phyloP scores from a whole-genome alignment of 2,888 invertebrate species.

The Phorcus lineatus region DNA sequence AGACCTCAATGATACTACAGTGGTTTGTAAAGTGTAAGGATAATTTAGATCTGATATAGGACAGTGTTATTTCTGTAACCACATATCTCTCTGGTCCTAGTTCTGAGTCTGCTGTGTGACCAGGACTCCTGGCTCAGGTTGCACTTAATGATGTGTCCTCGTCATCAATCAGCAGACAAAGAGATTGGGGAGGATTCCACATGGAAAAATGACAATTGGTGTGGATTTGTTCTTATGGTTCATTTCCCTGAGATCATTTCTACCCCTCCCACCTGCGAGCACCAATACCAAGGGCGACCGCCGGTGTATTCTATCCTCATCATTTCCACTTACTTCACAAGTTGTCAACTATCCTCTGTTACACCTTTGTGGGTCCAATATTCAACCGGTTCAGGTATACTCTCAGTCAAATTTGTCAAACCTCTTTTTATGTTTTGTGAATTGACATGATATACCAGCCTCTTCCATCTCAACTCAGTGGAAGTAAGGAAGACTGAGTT shows the following conservation, averaged over 20 bases:
- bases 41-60: not conserved
- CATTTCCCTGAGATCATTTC: not conserved
- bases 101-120: not conserved
- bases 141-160: constrained; percentile 3
- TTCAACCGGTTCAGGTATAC: no score
- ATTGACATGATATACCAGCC: no score
- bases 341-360: not conserved
- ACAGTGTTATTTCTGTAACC: not conserved
- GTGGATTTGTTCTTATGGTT: not conserved
- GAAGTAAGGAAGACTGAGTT: no score
- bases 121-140: not conserved
- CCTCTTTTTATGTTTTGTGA: no score
- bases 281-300: not conserved
- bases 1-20: not conserved
- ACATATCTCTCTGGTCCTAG: not conserved
- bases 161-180: not conserved
- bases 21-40: not conserved
- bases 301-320: not conserved
- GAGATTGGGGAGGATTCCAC: not conserved
- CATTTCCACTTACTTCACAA: not conserved
- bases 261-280: not conserved
- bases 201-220: not conserved
- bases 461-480: no score
- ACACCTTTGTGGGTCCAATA: not conserved
- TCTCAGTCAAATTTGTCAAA: no score